These are phyloP conservation scores for Cassiopea xamachana DNA, from an alignment of 30 jellyfish, hydroid and myxozoan genomes.

Conservation along the genomic window DNA sequence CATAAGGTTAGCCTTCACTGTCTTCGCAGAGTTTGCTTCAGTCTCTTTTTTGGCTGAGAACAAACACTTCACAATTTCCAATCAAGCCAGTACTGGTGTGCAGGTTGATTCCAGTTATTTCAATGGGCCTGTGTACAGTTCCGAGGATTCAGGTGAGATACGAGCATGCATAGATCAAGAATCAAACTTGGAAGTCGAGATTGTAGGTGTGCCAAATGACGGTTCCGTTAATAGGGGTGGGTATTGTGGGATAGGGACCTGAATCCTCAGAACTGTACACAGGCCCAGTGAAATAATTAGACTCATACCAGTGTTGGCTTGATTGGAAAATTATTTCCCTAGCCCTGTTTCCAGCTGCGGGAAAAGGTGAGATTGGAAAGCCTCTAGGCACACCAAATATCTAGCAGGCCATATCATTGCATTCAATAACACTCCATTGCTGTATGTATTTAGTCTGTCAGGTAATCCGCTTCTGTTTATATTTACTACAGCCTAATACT, in stretches of 20 bases:
- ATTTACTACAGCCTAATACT: neutral
- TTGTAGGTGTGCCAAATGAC: conserved; percentile 2
- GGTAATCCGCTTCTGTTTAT: neutral
- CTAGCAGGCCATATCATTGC: neutral
- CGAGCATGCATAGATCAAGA: conserved; percentile 12
- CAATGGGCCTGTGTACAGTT: conserved; percentile 28
- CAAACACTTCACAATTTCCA: neutral
- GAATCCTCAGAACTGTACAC: conserved; percentile 18
- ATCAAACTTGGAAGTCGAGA: conserved; percentile 2
- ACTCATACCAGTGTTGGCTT: conserved; percentile 9
- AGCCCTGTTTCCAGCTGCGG: conserved; percentile 8
- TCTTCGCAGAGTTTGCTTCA: no score
- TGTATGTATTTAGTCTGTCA: neutral
- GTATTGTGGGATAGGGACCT: conserved; percentile 15
- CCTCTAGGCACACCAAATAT: conserved; percentile 4
- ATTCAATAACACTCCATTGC: neutral
- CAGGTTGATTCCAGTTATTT: conserved; percentile 16
- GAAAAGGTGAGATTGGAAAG: conserved; percentile 8
- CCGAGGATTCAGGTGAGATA: conserved; percentile 31
- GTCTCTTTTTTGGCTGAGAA: no score
- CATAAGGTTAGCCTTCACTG: no score
- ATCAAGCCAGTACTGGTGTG: conserved; percentile 12
- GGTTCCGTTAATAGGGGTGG: neutral
- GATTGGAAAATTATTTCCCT: conserved; percentile 13
- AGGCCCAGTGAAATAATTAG: conserved; percentile 25